These are phyloP conservation scores for Aphyosemion australe DNA, from an alignment of 2,113 vertebrate species.

Conservation along the genomic window DNA sequence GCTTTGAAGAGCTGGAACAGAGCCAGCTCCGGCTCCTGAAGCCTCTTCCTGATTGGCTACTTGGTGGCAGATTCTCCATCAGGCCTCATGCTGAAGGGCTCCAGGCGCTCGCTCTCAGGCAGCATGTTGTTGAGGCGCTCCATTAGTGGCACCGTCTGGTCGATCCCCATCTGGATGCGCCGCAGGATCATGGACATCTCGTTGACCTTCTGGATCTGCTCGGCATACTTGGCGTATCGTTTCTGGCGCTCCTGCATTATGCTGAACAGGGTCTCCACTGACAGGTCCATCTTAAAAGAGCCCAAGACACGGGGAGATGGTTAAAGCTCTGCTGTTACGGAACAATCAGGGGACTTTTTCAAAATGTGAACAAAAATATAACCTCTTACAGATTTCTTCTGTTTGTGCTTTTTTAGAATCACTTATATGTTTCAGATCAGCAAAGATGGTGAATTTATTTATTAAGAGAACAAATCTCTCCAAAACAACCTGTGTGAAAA, in stretches of 20 bases:
- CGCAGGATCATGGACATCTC: constrained; percentile 98
- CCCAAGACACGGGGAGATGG: not conserved
- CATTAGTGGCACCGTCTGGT: constrained; percentile 95
- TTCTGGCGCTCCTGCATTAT: constrained; percentile 99
- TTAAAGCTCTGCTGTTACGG: not conserved
- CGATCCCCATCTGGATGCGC: constrained; percentile 97
- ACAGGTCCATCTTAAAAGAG: constrained; percentile 88
- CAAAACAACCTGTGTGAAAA: too few relatives aligned
- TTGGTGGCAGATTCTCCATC: constrained; percentile 80
- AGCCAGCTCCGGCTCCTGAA: not conserved
- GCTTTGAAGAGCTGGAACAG: not conserved
- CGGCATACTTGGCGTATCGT: constrained; percentile 95
- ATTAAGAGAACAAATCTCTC: too few relatives aligned
- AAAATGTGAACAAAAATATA: too few relatives aligned
- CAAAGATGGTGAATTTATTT: too few relatives aligned
- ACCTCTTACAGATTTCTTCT: too few relatives aligned
- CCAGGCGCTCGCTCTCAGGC: constrained; percentile 91
- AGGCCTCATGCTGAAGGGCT: constrained; percentile 92
- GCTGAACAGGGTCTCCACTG: constrained; percentile 92
- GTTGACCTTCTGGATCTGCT: constrained; percentile 99
- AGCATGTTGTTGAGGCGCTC: constrained; percentile 95
- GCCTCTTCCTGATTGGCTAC: constrained; percentile 22
- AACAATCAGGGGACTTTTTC: too few relatives aligned
- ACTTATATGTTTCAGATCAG: too few relatives aligned
- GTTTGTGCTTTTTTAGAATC: too few relatives aligned